A percentile compares a stretch with the other conserved stretches of the same genome.
Evolutionary conservation across 2,113 vertebrate genomes (phyloP).

Genomic region (Columba janthina): DNA sequence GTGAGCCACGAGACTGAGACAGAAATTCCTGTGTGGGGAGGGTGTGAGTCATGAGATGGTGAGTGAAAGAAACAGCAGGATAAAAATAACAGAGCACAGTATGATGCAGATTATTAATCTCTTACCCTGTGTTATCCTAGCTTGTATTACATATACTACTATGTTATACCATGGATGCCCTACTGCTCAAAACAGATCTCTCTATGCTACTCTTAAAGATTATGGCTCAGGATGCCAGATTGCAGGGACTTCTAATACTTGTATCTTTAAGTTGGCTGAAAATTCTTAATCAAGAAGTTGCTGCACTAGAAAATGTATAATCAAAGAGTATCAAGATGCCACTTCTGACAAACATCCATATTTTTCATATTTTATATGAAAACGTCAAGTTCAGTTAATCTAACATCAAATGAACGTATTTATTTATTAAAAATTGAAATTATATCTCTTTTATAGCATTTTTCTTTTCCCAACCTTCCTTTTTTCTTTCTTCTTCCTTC

Average conservation of each 20-base stretch:
- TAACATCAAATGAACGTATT: background rate
- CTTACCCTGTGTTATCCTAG: conserved; percentile 33
- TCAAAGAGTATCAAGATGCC: background rate
- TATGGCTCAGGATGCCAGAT: conserved; percentile 14
- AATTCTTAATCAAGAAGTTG: background rate
- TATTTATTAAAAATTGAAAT: background rate
- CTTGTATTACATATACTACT: background rate
- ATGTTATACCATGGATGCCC: background rate
- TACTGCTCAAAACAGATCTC: background rate
- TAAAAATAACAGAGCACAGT: conserved; percentile 51
- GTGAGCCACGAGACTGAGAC: background rate
- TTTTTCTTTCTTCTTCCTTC: background rate
- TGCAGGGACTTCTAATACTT: conserved; percentile 2
- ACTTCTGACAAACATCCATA: rapidly evolving
- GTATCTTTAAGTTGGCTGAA: background rate
- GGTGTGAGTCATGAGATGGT: conserved; percentile 52
- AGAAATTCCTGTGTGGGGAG: conserved; percentile 43
- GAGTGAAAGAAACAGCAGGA: conserved; percentile 54
- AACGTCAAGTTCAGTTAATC: background rate
- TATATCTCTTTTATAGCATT: background rate
- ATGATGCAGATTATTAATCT: conserved; percentile 54
- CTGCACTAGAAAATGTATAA: background rate
- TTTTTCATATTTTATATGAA: background rate
- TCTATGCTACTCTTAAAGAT: background rate
- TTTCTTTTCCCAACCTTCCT: background rate